A percentile compares a stretch with the other conserved stretches of the same genome.
Evolutionary conservation across 2,888 invertebrate genomes (phyloP).

Genomic region (Eutolmus rufibarbis): DNA sequence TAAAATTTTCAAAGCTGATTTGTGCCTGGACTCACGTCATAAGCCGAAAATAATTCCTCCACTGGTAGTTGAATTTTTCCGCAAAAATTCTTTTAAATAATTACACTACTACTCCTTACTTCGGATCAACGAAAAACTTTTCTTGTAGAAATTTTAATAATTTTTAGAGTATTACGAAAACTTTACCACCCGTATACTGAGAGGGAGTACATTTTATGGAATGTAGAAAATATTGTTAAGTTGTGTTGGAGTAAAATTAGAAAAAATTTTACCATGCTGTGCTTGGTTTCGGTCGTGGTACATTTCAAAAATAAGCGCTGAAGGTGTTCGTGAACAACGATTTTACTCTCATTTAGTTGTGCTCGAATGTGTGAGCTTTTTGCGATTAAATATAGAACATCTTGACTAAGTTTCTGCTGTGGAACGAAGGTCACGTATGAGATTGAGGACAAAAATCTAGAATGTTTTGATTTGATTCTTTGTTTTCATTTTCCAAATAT

Average conservation of each 20-base stretch:
- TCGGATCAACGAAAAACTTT: neutral
- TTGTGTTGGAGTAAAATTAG: neutral
- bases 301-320: slow-evolving; percentile 9
- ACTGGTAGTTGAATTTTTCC: neutral
- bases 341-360: neutral
- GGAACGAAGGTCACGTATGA: neutral
- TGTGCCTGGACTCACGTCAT: slow-evolving; percentile 35
- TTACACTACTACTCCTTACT: neutral
- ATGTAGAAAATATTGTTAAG: neutral
- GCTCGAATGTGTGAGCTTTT: neutral
- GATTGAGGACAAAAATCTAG: neutral
- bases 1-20: neutral
- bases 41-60: neutral
- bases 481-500: neutral
- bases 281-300: neutral
- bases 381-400: neutral
- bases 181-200: neutral
- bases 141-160: neutral
- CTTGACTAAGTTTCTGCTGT: neutral
- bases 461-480: neutral
- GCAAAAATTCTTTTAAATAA: neutral
- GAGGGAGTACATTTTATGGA: neutral
- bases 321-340: neutral
- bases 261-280: neutral
- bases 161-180: neutral